Conservation (phyloP, 2,797 vertebrate genomes). For the Pangasius larnaudii region DNA sequence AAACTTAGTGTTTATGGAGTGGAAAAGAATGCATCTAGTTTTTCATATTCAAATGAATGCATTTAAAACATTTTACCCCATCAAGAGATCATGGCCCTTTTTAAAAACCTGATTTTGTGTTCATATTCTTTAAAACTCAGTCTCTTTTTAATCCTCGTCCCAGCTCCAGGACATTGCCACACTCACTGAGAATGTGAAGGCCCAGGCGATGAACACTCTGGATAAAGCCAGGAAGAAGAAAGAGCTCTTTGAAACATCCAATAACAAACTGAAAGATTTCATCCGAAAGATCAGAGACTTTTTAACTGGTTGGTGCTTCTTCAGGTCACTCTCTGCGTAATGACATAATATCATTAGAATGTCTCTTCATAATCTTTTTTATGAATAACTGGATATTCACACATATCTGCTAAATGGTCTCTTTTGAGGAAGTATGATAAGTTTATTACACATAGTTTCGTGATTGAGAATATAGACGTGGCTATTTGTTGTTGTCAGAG, state of each 20-base stretch:
- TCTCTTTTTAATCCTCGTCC: background rate
- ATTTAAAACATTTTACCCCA: background rate
- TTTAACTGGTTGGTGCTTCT: conserved; percentile 76
- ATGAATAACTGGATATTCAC: background rate
- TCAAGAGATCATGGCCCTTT: background rate
- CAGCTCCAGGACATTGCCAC: conserved; percentile 82
- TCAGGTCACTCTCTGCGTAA: background rate
- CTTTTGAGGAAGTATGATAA: background rate
- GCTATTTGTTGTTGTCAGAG: conserved; percentile 68
- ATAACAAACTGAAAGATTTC: conserved; percentile 80
- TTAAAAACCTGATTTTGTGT: conserved; percentile 1
- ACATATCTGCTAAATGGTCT: background rate
- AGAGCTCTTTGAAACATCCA: conserved; percentile 73
- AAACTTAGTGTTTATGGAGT: background rate
- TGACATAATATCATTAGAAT: background rate
- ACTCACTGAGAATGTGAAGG: conserved; percentile 76
- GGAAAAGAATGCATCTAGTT: background rate
- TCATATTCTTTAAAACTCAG: background rate
- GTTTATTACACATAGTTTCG: background rate
- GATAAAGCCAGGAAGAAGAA: conserved; percentile 76
- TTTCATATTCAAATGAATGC: background rate
- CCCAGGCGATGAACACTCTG: conserved; percentile 72
- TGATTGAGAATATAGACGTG: background rate
- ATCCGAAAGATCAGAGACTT: conserved; percentile 86
- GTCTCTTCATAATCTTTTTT: background rate